A percentile compares a stretch with the other conserved stretches of the same genome.
phyloP scores from a whole-genome alignment of 2,113 vertebrate genomes.

The Geothlypis trichas region DNA sequence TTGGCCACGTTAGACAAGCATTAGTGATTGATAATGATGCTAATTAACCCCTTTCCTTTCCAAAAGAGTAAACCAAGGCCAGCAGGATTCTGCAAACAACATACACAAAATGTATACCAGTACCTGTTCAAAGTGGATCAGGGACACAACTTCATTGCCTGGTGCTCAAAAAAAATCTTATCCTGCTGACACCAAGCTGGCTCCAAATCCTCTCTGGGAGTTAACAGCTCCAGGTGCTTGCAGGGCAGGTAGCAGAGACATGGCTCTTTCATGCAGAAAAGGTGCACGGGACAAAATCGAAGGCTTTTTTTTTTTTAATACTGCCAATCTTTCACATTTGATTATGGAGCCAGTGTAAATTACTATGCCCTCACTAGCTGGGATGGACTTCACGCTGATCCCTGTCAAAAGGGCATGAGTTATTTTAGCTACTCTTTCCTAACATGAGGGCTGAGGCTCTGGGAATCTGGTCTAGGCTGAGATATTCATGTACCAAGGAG shows the following conservation, averaged over 20 bases:
- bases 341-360: background rate
- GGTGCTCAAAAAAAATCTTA: background rate
- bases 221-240: background rate
- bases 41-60: slow-evolving; percentile 81
- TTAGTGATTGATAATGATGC: slow-evolving; percentile 83
- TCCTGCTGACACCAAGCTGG: background rate
- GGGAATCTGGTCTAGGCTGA: slow-evolving; percentile 21
- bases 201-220: background rate
- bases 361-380: background rate
- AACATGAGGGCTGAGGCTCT: background rate
- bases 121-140: slow-evolving; percentile 36
- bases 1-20: slow-evolving; percentile 81
- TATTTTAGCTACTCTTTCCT: background rate
- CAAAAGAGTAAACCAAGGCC: slow-evolving; percentile 63
- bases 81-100: slow-evolving; percentile 72
- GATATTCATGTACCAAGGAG: background rate
- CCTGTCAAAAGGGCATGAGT: background rate
- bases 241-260: background rate
- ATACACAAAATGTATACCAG: slow-evolving; percentile 44
- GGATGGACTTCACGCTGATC: background rate
- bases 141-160: background rate
- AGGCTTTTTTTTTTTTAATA: background rate
- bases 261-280: background rate
- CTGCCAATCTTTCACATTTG: background rate
- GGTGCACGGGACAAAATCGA: background rate